Evolutionary conservation across 2,888 invertebrate genomes (phyloP).

Genomic region (Erebia aethiops): DNA sequence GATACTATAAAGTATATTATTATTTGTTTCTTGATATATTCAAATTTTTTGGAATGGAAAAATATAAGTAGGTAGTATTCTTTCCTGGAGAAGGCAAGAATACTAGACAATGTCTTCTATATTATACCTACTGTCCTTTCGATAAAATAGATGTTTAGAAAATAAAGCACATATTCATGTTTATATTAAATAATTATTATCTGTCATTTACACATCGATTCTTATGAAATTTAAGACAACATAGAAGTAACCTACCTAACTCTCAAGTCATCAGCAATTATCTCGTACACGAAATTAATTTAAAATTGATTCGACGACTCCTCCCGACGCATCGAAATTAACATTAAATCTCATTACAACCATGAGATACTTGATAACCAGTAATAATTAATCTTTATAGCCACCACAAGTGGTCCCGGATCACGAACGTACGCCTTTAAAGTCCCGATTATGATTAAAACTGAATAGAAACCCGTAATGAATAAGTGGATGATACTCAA

Average conservation of each 20-base stretch:
- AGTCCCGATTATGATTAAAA: conserved; percentile 77
- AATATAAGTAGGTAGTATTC: too few relatives aligned
- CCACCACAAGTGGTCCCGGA: conserved; percentile 33
- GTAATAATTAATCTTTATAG: conserved; percentile 32
- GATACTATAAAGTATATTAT: too few relatives aligned
- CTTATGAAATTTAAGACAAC: not conserved
- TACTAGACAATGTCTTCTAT: too few relatives aligned
- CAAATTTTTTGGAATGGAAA: too few relatives aligned
- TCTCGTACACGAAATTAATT: not conserved
- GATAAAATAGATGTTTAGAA: too few relatives aligned
- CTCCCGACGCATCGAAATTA: conserved; percentile 18
- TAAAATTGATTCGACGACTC: conserved; percentile 18
- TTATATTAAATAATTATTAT: not conserved
- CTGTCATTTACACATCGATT: not conserved
- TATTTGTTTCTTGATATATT: too few relatives aligned
- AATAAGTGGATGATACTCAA: conserved; percentile 82
- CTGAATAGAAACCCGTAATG: conserved; percentile 76
- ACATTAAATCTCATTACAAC: conserved; percentile 34
- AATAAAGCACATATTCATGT: too few relatives aligned
- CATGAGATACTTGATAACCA: conserved; percentile 24
- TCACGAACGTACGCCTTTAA: conserved; percentile 41
- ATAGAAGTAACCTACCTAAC: not conserved
- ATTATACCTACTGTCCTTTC: too few relatives aligned
- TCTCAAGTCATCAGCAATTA: conserved; percentile 3
- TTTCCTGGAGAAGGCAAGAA: too few relatives aligned